Percentiles rank a stretch among this genome's conserved stretches.
Conservation (phyloP, 2,797 vertebrate genomes). For the Kryptopterus vitreolus region DNA sequence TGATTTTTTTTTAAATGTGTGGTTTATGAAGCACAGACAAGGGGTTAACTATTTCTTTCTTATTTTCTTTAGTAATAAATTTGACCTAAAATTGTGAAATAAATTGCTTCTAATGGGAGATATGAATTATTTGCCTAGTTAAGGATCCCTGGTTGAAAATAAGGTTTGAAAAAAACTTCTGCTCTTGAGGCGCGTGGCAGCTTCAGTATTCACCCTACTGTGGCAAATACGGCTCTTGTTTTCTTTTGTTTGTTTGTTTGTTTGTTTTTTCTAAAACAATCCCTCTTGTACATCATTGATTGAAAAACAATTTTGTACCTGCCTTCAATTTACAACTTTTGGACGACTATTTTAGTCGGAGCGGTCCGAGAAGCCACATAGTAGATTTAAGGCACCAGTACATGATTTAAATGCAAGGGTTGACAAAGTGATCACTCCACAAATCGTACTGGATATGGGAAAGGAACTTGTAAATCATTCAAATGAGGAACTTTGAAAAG, state of each 20-base stretch:
- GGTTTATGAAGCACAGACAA: not conserved
- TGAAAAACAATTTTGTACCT: slow-evolving; percentile 13
- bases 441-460: slow-evolving; percentile 9
- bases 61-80: not conserved
- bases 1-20: not conserved
- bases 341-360: slow-evolving; percentile 31
- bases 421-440: slow-evolving; percentile 17
- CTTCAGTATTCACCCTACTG: not conserved
- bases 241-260: not conserved
- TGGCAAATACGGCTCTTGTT: not conserved
- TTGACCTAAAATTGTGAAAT: not conserved
- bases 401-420: slow-evolving; percentile 22
- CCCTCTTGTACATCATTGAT: slow-evolving; percentile 25
- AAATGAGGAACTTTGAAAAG: slow-evolving; percentile 37
- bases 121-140: not conserved
- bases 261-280: slow-evolving; percentile 1
- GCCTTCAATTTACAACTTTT: slow-evolving; percentile 46
- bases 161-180: not conserved
- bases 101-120: not conserved
- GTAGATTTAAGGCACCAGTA: slow-evolving; percentile 33
- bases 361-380: slow-evolving; percentile 10
- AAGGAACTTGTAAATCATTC: slow-evolving; percentile 31
- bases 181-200: not conserved
- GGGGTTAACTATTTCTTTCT: not conserved
- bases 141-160: not conserved